Evolutionary conservation across 2,888 invertebrate species (phyloP).

Genomic region (Serripes groenlandicus): DNA sequence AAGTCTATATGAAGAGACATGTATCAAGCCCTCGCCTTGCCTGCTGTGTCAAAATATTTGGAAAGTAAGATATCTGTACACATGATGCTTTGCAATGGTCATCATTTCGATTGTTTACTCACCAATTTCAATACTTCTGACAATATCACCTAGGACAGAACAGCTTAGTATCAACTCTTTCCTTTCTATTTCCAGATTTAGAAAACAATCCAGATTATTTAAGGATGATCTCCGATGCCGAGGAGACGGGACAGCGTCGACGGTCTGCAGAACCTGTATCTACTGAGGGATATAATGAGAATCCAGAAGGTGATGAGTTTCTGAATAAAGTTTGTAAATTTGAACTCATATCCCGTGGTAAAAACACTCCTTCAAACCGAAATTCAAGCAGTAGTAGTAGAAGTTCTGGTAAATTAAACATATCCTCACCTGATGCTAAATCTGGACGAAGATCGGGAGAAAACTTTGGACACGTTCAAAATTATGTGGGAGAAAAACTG

Average conservation of each 20-base stretch:
- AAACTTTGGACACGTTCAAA: slow-evolving; percentile 52
- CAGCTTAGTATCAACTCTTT: not conserved
- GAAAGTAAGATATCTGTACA: too few relatives aligned
- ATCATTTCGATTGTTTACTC: too few relatives aligned
- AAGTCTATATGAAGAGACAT: too few relatives aligned
- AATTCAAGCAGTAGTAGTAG: slow-evolving; percentile 61
- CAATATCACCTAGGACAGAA: too few relatives aligned
- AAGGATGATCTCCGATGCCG: slow-evolving; percentile 82
- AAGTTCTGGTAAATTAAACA: slow-evolving; percentile 53
- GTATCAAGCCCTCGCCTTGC: too few relatives aligned
- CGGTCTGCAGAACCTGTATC: slow-evolving; percentile 63
- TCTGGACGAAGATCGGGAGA: slow-evolving; percentile 63
- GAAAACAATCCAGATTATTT: slow-evolving; percentile 80
- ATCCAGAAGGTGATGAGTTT: slow-evolving; percentile 88
- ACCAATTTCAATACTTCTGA: too few relatives aligned
- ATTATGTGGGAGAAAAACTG: slow-evolving; percentile 81
- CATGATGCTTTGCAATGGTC: too few relatives aligned
- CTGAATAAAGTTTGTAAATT: slow-evolving; percentile 93
- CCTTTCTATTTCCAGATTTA: slow-evolving; percentile 72
- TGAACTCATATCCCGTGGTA: slow-evolving; percentile 86
- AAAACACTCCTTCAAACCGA: slow-evolving; percentile 71
- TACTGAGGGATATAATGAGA: slow-evolving; percentile 42
- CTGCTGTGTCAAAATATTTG: too few relatives aligned
- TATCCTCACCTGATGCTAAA: slow-evolving; percentile 57
- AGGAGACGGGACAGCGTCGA: slow-evolving; percentile 61